These are phyloP conservation scores for Gracilinanus agilis DNA, from an alignment of 2,113 vertebrate genomes.

Conservation along the genomic window DNA sequence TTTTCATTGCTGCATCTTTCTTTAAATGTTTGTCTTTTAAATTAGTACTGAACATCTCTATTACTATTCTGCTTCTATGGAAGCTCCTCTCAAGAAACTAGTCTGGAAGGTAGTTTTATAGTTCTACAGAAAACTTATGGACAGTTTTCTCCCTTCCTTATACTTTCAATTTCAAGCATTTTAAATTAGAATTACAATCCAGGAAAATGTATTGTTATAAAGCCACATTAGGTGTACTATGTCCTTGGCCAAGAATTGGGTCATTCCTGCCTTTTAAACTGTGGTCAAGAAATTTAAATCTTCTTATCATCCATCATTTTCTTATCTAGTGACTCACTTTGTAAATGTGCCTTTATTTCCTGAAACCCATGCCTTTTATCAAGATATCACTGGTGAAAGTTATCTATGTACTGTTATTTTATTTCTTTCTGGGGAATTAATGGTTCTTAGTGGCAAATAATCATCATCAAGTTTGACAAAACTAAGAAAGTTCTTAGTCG, in stretches of 20 bases:
- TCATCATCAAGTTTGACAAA: neutral
- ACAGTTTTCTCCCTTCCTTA: neutral
- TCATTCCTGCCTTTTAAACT: neutral
- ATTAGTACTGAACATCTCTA: neutral
- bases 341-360: neutral
- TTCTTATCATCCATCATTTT: neutral
- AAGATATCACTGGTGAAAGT: neutral
- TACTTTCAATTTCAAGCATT: neutral
- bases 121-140: neutral
- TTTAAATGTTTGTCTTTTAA: neutral
- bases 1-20: neutral
- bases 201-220: neutral
- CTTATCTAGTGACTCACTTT: neutral
- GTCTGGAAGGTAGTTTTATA: neutral
- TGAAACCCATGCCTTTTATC: neutral
- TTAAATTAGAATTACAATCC: neutral
- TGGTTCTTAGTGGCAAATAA: neutral
- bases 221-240: neutral
- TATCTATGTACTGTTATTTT: neutral
- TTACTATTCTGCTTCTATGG: neutral
- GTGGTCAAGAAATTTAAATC: neutral
- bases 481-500: neutral
- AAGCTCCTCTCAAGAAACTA: neutral
- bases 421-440: neutral
- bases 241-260: neutral